Evolutionary conservation across 2,797 vertebrate species (phyloP), one percentile per base, ranked within the genome.

Genomic region (Calcarius lapponicus): DNA sequence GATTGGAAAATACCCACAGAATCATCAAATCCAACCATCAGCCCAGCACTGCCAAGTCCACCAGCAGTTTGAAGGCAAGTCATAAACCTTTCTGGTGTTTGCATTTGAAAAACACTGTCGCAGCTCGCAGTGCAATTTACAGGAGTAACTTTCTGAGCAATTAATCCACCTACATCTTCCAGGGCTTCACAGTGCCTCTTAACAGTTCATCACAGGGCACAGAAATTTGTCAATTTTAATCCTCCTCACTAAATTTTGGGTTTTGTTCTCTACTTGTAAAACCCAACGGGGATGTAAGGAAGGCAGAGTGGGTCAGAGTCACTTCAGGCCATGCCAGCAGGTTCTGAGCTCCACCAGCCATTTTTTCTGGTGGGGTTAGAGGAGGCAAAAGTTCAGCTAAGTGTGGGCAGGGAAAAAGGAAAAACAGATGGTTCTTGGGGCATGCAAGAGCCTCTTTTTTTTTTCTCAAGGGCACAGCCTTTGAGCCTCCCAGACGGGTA

Each of bases 401-500:
- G 54, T 71, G 93, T 96, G 88, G 80, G 90, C 80, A 95, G 28
- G 22, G 58, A 25, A 19, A 67, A 78, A 70, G 58, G 87, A 50
- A 85, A 75, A 92, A 21, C 87, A 93, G 94, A 93, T 58, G 70
- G 87, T 69, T 94, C 86, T 70, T 2, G 26, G 90, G 90, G 90
- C 80, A 66, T 25, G 20, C n/a, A 87, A 45, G 76, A 92, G 50
- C 65, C 61, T 69, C 70, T 80, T 80, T 51, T 54, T 57, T 60
- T 83, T 61, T 32, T 64, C 84, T 88, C 80, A 95, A 79, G 90
- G 82, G 86, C 92, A 86, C 82, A 92, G 90, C 86, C 85, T 92
- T 89, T 2, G 3, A 94, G 85, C 87, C 80, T 95, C 93, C 88
- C 92, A 94, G 90, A 91, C 48, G 3, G 31, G 92, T 93, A 93